Evolutionary conservation across 2,888 invertebrate species (phyloP).

Genomic region (Anticlea derivata): DNA sequence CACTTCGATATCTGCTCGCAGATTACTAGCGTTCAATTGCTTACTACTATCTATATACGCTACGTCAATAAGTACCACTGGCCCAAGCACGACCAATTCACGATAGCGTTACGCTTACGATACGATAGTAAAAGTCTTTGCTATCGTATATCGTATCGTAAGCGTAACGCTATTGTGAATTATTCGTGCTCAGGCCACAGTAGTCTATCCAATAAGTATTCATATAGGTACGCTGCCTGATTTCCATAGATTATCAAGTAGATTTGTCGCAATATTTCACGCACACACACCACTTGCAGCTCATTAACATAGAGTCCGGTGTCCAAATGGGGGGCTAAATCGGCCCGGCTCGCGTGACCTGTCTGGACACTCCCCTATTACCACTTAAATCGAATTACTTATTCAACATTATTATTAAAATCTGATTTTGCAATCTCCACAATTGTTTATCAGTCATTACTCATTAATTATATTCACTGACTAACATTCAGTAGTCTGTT

Average conservation of each 20-base stretch:
- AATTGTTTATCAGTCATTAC: slow-evolving; percentile 19
- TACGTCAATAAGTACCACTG: no score
- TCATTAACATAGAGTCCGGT: slow-evolving; percentile 35
- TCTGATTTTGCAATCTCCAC: slow-evolving; percentile 27
- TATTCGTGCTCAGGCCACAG: no score
- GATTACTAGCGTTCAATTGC: no score
- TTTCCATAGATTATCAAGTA: slow-evolving; percentile 33
- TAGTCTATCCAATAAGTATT: no score
- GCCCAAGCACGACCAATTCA: no score
- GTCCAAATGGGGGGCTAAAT: slow-evolving; percentile 33
- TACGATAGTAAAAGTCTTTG: no score
- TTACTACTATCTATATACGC: no score
- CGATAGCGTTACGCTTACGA: no score
- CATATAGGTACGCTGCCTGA: slow-evolving; percentile 11
- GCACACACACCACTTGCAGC: slow-evolving; percentile 27
- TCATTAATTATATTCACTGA: neutral
- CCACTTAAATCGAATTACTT: slow-evolving; percentile 27
- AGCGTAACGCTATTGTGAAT: no score
- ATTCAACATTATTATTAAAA: slow-evolving; percentile 31
- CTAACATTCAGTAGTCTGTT: neutral
- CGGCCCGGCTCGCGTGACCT: slow-evolving; percentile 25
- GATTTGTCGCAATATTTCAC: slow-evolving; percentile 31
- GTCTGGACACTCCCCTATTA: slow-evolving; percentile 29
- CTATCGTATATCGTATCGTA: no score
- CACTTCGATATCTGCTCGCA: no score